These are phyloP conservation scores for Rhagologus leucostigma DNA, from an alignment of 2,113 vertebrate species.

Conservation along the genomic window DNA sequence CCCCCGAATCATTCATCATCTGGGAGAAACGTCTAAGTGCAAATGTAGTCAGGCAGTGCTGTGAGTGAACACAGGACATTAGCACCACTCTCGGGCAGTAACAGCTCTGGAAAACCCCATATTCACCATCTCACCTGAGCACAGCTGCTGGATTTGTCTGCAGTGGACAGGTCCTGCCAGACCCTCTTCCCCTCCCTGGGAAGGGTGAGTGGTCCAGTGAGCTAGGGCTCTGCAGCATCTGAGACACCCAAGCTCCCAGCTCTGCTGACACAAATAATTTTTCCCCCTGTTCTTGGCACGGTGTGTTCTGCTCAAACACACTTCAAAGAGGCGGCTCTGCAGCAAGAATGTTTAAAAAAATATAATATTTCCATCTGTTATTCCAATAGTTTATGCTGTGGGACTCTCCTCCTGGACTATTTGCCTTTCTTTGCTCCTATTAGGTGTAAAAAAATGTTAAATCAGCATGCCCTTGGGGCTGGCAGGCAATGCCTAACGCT, in stretches of 20 bases:
- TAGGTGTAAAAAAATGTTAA: constrained; percentile 41
- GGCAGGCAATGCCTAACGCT: constrained; percentile 17
- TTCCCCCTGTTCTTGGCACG: constrained; percentile 58
- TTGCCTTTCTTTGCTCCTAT: constrained; percentile 63
- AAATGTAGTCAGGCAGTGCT: neutral
- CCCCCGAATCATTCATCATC: neutral
- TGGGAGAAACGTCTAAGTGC: fast-evolving
- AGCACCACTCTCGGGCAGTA: neutral
- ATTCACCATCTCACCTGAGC: neutral
- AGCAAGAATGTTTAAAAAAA: constrained; percentile 74
- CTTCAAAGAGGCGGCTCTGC: constrained; percentile 69
- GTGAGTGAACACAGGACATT: neutral
- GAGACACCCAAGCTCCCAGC: constrained; percentile 17
- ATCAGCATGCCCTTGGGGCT: constrained; percentile 31
- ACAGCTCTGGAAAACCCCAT: neutral
- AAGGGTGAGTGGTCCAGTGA: neutral
- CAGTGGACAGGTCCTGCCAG: neutral
- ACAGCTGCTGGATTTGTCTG: neutral
- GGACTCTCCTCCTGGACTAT: constrained; percentile 56
- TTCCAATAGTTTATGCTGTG: constrained; percentile 65
- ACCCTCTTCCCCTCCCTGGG: neutral
- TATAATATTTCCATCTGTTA: constrained; percentile 77
- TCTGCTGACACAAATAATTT: constrained; percentile 58
- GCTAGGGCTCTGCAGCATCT: constrained; percentile 17
- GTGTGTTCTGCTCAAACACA: constrained; percentile 54